phyloP scores from a whole-genome alignment of 2,113 vertebrate species.

The Halichoeres trimaculatus region DNA sequence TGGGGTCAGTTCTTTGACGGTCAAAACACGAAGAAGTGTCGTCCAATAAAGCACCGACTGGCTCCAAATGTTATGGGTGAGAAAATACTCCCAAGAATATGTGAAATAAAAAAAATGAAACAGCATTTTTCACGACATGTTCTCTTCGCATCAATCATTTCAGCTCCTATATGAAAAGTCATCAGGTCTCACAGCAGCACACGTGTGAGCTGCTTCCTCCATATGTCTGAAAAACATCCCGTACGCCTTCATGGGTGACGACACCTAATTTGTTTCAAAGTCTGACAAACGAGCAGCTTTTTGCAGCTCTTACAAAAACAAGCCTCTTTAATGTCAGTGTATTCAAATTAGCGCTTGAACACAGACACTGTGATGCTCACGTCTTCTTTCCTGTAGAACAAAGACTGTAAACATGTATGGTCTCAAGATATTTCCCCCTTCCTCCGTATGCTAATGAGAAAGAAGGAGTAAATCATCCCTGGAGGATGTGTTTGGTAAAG shows the following conservation, averaged over 20 bases:
- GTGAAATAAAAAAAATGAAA: no score
- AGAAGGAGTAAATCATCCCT: slow-evolving; percentile 6
- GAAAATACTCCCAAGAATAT: no score
- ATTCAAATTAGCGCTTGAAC: slow-evolving; percentile 47
- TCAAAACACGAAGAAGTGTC: no score
- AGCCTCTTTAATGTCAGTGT: slow-evolving; percentile 53
- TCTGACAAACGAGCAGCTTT: slow-evolving; percentile 47
- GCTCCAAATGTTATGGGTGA: no score
- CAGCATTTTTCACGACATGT: no score
- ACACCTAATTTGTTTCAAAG: slow-evolving; percentile 38
- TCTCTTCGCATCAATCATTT: background rate
- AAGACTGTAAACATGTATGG: background rate
- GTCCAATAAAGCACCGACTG: no score
- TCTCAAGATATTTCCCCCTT: background rate
- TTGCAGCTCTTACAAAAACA: slow-evolving; percentile 43
- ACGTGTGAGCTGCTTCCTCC: background rate
- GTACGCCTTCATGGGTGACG: slow-evolving; percentile 2
- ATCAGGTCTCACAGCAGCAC: background rate
- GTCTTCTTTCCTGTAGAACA: background rate
- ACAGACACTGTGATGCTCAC: background rate
- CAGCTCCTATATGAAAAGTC: background rate
- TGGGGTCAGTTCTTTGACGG: no score
- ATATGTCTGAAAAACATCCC: slow-evolving; percentile 10
- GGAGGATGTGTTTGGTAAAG: slow-evolving; percentile 18
- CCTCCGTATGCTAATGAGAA: slow-evolving; percentile 7